phyloP scores from a whole-genome alignment of 2,888 invertebrate genomes.

The Caenorhabditis sp. region DNA sequence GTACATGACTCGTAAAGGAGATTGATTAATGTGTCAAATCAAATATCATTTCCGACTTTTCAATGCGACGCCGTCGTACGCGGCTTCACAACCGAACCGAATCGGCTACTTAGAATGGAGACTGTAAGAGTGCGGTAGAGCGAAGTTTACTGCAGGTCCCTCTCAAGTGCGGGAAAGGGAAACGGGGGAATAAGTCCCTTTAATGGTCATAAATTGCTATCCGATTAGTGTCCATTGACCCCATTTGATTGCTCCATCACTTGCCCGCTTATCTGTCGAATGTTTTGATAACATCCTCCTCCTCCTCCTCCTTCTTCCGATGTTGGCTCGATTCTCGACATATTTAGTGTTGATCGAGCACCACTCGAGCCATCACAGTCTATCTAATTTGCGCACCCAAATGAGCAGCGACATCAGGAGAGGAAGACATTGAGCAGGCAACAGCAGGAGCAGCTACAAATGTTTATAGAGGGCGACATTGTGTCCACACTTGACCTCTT shows the following conservation, averaged over 20 bases:
- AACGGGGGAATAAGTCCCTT: not conserved
- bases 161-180: too few species aligned
- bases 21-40: slow-evolving; percentile 62
- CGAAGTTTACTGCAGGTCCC: too few species aligned
- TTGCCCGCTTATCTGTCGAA: slow-evolving; percentile 13
- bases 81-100: too few species aligned
- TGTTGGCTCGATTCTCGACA: slow-evolving; percentile 24
- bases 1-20: slow-evolving; percentile 59
- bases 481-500: slow-evolving; percentile 47
- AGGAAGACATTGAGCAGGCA: not conserved
- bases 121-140: not conserved
- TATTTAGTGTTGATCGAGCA: slow-evolving; percentile 48
- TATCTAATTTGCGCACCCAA: slow-evolving; percentile 47
- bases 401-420: slow-evolving; percentile 5
- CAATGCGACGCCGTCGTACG: too few species aligned
- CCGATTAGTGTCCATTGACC: slow-evolving; percentile 11
- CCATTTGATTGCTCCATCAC: slow-evolving; percentile 1
- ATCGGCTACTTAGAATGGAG: too few species aligned
- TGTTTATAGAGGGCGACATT: slow-evolving; percentile 44
- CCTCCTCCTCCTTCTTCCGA: not conserved
- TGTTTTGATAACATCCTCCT: slow-evolving; percentile 30
- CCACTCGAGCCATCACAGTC: slow-evolving; percentile 22
- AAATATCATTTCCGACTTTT: slow-evolving; percentile 53
- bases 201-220: slow-evolving; percentile 11
- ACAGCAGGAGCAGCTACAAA: slow-evolving; percentile 30